Evolutionary conservation across 2,113 vertebrate species (phyloP), one percentile per base, ranked within the genome.

Genomic region (Planiliza haematocheilus): DNA sequence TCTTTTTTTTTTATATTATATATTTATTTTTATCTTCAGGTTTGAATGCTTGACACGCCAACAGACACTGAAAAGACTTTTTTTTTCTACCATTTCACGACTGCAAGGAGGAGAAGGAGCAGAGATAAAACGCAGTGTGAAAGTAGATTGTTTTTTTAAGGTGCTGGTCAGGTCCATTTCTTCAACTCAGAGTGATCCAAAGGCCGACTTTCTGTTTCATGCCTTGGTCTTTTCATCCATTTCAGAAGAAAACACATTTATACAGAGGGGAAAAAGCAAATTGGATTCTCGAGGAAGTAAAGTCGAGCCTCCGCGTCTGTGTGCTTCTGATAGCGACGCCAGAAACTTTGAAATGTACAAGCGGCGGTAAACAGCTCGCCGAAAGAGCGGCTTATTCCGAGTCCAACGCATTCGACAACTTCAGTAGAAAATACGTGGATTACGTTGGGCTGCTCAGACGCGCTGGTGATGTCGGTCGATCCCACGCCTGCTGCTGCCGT

Each of bases 31-130:
- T 52, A 65, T 67, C 59, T 85, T 43, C 43, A 48, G 55, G 61
- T 72, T 43, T 74, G 45, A 78, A 71, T 37, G 51, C 56, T 81
- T 65, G 62, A 71, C 77, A n/a, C n/a, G n/a, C n/a, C n/a, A n/a
- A n/a, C n/a, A n/a, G n/a, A n/a, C n/a, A 61, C 30, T 24, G 37
- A 24, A 69, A 53, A 80, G 36, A 69, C 18, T 7, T 36, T 39
- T 21, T n/a, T 57, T 57, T 63, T 49, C 50, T 2, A 21, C 18
- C 3, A 21, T 62, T 75, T 68, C 34, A 36, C 52, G 10, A 42
- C 53, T 48, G 56, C 49, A 62, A 66, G 34, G 2, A 24, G 21
- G 55, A 42, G 4, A 36, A n/a, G 60, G 56, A 57, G 5, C 3
- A 46, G 20, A 48, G 16, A 59, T 41, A 45, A 42, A 68, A 53